Percentiles rank a stretch among this genome's conserved stretches.
Evolutionary conservation across 2,797 vertebrate genomes (phyloP).

Genomic region (Oryzias sinensis): DNA sequence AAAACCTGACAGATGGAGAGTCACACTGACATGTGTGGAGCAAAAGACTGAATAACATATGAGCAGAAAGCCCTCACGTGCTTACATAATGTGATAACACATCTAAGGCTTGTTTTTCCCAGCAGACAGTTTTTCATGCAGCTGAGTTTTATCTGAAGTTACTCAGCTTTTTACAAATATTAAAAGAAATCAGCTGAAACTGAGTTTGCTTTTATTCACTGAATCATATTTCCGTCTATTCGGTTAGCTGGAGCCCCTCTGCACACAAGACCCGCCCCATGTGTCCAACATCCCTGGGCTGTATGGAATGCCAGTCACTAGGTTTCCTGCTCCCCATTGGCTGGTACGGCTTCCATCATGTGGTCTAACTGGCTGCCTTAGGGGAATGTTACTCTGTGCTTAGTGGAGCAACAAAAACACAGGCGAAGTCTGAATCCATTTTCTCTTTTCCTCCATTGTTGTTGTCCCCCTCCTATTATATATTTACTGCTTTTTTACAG

Average conservation of each 20-base stretch:
- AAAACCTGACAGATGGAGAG: conserved; percentile 63
- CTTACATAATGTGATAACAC: conserved; percentile 31
- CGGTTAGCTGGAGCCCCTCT: conserved; percentile 29
- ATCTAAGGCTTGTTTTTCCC: conserved; percentile 23
- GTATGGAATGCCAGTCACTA: conserved; percentile 73
- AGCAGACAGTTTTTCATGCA: conserved; percentile 30
- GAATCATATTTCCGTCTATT: conserved; percentile 13
- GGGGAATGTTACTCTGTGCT: conserved; percentile 65
- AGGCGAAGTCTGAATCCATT: conserved; percentile 51
- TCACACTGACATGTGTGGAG: conserved; percentile 52
- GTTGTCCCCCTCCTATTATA: conserved; percentile 35
- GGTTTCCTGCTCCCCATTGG: conserved; percentile 66
- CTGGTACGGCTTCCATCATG: conserved; percentile 41
- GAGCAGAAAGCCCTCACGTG: conserved; percentile 48
- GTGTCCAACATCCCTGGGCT: conserved; percentile 70
- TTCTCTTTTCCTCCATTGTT: conserved; percentile 18
- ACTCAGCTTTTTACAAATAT: background rate
- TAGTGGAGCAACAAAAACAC: conserved; percentile 57
- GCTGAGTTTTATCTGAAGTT: too few relatives aligned
- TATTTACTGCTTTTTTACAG: conserved; percentile 37
- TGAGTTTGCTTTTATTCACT: background rate
- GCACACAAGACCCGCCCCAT: conserved; percentile 39
- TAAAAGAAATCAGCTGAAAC: background rate
- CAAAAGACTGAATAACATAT: conserved; percentile 43
- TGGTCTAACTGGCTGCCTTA: conserved; percentile 65